Evolutionary conservation across 2,888 invertebrate genomes (phyloP).

Genomic region (Agapostemon virescens): DNA sequence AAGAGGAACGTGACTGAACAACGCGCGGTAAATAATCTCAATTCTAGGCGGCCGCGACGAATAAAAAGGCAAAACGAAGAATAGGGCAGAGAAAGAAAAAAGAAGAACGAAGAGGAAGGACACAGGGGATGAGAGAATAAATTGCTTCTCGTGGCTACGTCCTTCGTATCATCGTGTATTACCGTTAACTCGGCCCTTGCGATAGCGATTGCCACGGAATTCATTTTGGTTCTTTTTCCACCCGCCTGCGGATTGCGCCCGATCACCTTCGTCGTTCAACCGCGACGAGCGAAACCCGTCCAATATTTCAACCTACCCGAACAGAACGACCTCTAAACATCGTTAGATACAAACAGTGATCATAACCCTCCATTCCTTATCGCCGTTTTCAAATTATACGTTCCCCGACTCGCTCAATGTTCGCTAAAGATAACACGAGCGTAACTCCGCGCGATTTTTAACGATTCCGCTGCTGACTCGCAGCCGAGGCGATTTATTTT

Average conservation of each 20-base stretch:
- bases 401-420: background rate
- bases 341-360: conserved; percentile 17
- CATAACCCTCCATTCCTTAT: background rate
- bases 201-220: conserved; percentile 50
- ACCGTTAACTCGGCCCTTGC: conserved; percentile 67
- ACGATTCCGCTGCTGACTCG: background rate
- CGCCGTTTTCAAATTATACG: conserved; percentile 6
- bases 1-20: conserved; percentile 41
- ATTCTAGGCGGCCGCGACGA: background rate
- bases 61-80: background rate
- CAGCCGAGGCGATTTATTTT: background rate
- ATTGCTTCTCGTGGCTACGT: conserved; percentile 57
- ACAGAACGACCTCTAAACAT: conserved; percentile 32
- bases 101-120: background rate
- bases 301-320: conserved; percentile 44
- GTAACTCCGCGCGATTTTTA: background rate
- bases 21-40: conserved; percentile 29
- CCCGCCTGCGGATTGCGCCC: conserved; percentile 53
- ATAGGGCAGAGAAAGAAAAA: background rate
- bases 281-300: conserved; percentile 64
- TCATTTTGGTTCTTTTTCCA: conserved; percentile 58
- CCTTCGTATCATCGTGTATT: conserved; percentile 61
- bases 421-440: background rate
- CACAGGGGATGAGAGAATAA: conserved; percentile 40
- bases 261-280: conserved; percentile 65